Base-by-base conservation (phyloP, 2,888 invertebrate species). In the Horisme vitalbata region DNA sequence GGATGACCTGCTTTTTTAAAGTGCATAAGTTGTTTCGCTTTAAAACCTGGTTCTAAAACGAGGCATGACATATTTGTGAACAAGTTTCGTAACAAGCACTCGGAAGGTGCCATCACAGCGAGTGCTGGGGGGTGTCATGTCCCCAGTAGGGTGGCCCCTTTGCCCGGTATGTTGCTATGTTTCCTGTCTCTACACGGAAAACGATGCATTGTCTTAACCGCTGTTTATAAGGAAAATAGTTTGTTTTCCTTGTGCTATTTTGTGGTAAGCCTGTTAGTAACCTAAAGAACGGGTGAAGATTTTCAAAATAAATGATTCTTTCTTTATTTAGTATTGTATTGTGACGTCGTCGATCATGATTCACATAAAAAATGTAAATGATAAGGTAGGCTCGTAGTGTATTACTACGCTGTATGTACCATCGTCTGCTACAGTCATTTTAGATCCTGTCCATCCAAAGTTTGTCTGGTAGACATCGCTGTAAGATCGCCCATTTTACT, bases 91-190 rank as follows among this genome's bases (percentile, higher is more conserved):
- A 34, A 48, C 34, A 24, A 14, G 34, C 37, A 33, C 34, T n/a
- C 35, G 44, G 39, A 44, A 44, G n/a, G 35, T 49, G 36, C 11
- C 31, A 34, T 48, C 48, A 41, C 28, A n/a, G 30, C 30, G 11
- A 48, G 48, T 43, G 47, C 8, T 12, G n/a, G 26, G 30, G 38
- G 33, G 34, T 20, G 26, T 4, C 15, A 23, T 5, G 2, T 12
- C 20, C 41, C 47, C 37, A n/a, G 10, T 24, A 10, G 33, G 48
- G 47, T 48, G 48, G 38, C 26, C 18, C 33, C 32, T 9, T 2
- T 30, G 5, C 23, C 12, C 18, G 12, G 23, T 7, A 10, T 33
- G 24, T 20, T 44, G 44, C 31, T 26, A 34, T 28, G 44, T 33
- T 39, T 49, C 39, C 32, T 39, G 44, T 43, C 4, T 13, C 35